Conservation (phyloP, 2,888 invertebrate genomes). For the Oasisia sp. region DNA sequence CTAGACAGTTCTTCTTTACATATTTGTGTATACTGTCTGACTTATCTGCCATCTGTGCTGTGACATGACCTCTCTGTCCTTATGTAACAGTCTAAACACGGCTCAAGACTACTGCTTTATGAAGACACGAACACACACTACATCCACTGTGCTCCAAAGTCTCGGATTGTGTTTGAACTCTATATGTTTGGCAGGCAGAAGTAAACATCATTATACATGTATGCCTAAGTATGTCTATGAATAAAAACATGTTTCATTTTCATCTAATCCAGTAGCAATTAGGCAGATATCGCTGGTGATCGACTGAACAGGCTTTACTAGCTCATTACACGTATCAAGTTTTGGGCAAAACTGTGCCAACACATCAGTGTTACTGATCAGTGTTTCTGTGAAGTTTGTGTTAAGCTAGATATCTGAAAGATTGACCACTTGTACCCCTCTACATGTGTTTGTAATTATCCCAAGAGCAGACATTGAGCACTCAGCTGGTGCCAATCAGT, state of each 20-base stretch:
- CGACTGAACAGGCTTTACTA: neutral
- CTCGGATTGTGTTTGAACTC: neutral
- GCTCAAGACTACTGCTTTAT: neutral
- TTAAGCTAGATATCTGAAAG: neutral
- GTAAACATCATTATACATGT: neutral
- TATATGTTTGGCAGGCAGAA: neutral
- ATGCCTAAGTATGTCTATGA: neutral
- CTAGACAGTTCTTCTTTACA: neutral
- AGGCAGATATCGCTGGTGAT: neutral
- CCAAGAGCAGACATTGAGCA: neutral
- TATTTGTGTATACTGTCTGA: neutral
- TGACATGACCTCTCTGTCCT: neutral
- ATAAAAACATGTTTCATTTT: neutral
- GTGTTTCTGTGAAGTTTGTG: neutral
- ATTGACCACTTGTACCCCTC: neutral
- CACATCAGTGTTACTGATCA: neutral
- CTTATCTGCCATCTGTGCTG: neutral
- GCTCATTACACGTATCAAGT: neutral
- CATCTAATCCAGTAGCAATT: neutral
- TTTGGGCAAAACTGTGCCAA: neutral
- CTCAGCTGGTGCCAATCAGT: neutral
- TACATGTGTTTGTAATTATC: conserved; percentile 11
- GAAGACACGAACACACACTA: neutral
- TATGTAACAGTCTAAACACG: neutral
- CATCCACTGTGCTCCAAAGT: neutral